Conservation (phyloP, 1,140 invertebrate genomes). For the Dysdera silvatica region DNA sequence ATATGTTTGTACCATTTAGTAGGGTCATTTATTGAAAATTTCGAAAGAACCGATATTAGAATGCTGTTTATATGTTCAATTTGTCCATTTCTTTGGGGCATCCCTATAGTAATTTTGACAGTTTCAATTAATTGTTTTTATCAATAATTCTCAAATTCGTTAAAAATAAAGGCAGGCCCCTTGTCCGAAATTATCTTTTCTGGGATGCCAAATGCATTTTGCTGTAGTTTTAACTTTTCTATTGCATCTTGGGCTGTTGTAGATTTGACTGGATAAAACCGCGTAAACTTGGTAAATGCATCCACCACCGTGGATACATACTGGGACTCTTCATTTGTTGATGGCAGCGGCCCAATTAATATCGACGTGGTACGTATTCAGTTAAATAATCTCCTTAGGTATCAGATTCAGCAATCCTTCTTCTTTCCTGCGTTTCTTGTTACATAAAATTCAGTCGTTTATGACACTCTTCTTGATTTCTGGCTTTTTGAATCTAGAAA, state of each 20-base stretch:
- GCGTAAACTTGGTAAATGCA: background rate
- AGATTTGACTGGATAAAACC: background rate
- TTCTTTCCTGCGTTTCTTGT: background rate
- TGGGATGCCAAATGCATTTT: background rate
- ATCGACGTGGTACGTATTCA: background rate
- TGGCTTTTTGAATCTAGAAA: background rate
- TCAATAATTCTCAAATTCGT: too few relatives aligned
- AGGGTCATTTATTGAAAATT: too few relatives aligned
- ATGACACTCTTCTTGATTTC: background rate
- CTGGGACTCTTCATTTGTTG: background rate
- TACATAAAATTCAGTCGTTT: background rate
- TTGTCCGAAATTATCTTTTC: too few relatives aligned
- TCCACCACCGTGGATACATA: background rate
- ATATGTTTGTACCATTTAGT: too few relatives aligned
- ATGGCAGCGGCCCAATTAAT: background rate
- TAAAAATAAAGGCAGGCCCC: too few relatives aligned
- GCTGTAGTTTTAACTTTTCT: background rate
- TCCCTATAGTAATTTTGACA: too few relatives aligned
- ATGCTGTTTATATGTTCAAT: too few relatives aligned
- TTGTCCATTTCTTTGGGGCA: too few relatives aligned
- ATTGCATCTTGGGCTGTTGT: background rate
- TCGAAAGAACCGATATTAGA: too few relatives aligned
- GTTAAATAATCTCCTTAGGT: background rate
- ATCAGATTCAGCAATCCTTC: background rate
- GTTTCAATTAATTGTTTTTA: too few relatives aligned